phyloP scores from a whole-genome alignment of 1,140 invertebrate species.

The Asobara japonica region DNA sequence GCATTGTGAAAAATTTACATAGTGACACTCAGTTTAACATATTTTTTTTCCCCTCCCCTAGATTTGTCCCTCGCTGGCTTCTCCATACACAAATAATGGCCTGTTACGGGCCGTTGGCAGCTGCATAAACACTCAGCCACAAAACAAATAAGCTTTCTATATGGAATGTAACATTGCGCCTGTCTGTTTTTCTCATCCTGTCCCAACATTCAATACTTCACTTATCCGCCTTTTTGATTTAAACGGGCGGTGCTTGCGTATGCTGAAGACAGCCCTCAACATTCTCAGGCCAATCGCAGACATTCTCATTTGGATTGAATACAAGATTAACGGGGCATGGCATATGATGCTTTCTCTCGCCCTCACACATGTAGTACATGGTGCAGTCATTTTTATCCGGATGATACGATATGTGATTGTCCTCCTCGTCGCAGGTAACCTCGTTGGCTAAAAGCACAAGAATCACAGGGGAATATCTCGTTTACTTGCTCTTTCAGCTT shows the following conservation, averaged over 20 bases:
- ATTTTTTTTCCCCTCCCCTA: background rate
- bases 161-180: background rate
- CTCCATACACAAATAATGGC: background rate
- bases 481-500: background rate
- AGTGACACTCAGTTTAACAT: constrained; percentile 21
- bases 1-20: constrained; percentile 24
- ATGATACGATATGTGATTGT: constrained; percentile 94
- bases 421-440: constrained; percentile 90
- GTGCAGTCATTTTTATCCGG: constrained; percentile 90
- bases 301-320: constrained; percentile 92
- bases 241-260: constrained; percentile 77
- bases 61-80: background rate
- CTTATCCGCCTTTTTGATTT: constrained; percentile 33
- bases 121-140: background rate
- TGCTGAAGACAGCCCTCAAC: constrained; percentile 88
- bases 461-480: constrained; percentile 36
- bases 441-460: constrained; percentile 76
- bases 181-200: background rate
- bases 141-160: background rate
- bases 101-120: background rate
- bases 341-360: constrained; percentile 95
- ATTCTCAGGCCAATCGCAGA: constrained; percentile 96
- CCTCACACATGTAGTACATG: constrained; percentile 96
- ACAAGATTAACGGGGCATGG: constrained; percentile 94
- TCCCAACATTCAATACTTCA: no score